A percentile compares a stretch with the other conserved stretches of the same genome.
These are phyloP conservation scores for Hirudo medicinalis DNA, from an alignment of 1,140 invertebrate genomes.

Conservation along the genomic window DNA sequence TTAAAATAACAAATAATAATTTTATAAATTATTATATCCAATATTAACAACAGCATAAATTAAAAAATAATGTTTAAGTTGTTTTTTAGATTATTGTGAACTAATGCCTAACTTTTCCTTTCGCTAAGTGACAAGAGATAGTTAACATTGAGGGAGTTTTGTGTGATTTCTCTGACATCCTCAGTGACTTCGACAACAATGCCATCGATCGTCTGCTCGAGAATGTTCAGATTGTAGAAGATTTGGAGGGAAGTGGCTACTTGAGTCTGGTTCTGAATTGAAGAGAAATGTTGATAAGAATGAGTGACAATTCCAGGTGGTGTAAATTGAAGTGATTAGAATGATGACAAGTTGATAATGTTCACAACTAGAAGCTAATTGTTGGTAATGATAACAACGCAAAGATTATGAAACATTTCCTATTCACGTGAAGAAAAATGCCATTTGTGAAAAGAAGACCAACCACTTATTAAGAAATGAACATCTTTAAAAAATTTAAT, in stretches of 20 bases:
- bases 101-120: neutral
- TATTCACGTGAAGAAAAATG: too few relatives aligned
- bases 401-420: too few relatives aligned
- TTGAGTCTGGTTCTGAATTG: slow-evolving; percentile 51
- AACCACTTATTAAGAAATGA: too few relatives aligned
- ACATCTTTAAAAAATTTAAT: too few relatives aligned
- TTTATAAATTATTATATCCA: too few relatives aligned
- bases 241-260: slow-evolving; percentile 56
- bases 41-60: too few relatives aligned
- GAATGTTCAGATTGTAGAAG: slow-evolving; percentile 54
- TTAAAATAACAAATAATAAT: slow-evolving; percentile 9
- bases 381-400: too few relatives aligned
- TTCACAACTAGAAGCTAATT: too few relatives aligned
- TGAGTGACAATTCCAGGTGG: neutral
- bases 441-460: too few relatives aligned
- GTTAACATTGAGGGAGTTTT: slow-evolving; percentile 48
- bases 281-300: neutral
- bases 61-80: too few relatives aligned
- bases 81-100: neutral
- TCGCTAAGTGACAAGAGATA: slow-evolving; percentile 27
- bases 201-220: slow-evolving; percentile 48
- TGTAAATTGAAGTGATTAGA: neutral
- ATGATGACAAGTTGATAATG: neutral
- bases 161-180: slow-evolving; percentile 48
- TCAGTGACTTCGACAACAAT: slow-evolving; percentile 45